Percentiles rank a stretch among this genome's conserved stretches.
Conservation (phyloP, 2,888 invertebrate genomes). For the Gymnosoma rotundatum region DNA sequence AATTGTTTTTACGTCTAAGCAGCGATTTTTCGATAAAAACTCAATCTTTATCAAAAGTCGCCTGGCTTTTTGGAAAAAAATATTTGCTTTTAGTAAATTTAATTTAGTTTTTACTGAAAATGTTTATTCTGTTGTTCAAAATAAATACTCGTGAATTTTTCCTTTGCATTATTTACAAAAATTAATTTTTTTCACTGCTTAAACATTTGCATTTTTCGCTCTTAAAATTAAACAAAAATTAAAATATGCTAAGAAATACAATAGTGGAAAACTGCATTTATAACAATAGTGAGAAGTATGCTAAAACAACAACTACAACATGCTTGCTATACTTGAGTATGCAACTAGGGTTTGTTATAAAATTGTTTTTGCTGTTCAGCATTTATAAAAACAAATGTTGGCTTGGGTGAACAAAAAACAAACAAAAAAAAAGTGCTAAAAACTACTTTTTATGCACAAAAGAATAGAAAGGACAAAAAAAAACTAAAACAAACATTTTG, state of each 20-base stretch:
- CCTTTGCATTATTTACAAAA: too few species aligned
- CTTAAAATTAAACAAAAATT: slow-evolving; percentile 23
- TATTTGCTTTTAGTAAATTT: too few species aligned
- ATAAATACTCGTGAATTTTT: too few species aligned
- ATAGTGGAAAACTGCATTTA: slow-evolving; percentile 18
- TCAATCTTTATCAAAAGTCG: too few species aligned
- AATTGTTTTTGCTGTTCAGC: background rate
- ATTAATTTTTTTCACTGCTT: too few species aligned
- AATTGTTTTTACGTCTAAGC: too few species aligned
- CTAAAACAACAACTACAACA: slow-evolving; percentile 31
- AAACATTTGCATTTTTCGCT: background rate
- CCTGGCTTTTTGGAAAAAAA: too few species aligned
- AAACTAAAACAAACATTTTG: slow-evolving; percentile 17
- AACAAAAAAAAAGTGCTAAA: background rate
- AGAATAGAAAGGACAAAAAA: too few species aligned
- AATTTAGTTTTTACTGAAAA: too few species aligned
- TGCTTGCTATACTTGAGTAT: background rate
- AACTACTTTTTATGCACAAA: slow-evolving; percentile 29
- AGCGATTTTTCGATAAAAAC: too few species aligned
- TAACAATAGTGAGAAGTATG: slow-evolving; percentile 40
- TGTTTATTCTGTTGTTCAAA: too few species aligned
- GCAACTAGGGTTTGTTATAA: background rate
- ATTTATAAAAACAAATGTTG: slow-evolving; percentile 26
- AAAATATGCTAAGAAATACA: slow-evolving; percentile 28
- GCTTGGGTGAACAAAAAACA: background rate